Percentiles rank a stretch among this genome's conserved stretches.
These are phyloP conservation scores for Antheraea yamamai DNA, from an alignment of 2,888 invertebrate species.

Conservation along the genomic window DNA sequence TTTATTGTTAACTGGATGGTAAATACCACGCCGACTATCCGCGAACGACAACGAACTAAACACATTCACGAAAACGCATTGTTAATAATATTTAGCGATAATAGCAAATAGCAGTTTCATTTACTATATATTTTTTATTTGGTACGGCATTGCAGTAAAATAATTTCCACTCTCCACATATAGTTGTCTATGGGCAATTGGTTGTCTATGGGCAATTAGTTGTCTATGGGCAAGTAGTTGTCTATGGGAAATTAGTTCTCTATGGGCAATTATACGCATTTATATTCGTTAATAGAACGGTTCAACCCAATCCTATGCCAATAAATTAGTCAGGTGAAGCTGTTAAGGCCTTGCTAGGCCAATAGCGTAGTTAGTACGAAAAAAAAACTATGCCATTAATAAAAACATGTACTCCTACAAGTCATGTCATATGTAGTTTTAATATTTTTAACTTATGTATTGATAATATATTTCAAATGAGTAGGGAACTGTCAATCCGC, in stretches of 20 bases:
- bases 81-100: background rate
- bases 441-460: background rate
- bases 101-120: background rate
- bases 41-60: conserved; percentile 14
- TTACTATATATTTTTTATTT: background rate
- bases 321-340: background rate
- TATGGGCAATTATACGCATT: background rate
- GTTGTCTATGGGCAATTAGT: too few relatives aligned
- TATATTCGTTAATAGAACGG: background rate
- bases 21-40: background rate
- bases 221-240: too few relatives aligned
- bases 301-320: too few relatives aligned
- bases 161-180: background rate
- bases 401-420: background rate
- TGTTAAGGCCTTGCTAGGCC: background rate
- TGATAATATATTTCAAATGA: background rate
- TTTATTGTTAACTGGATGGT: background rate
- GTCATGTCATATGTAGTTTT: background rate
- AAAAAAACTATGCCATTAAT: background rate
- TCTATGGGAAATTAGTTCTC: too few relatives aligned
- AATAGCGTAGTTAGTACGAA: too few relatives aligned
- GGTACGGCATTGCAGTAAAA: background rate
- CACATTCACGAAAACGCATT: background rate
- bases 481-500: background rate
- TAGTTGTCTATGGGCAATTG: background rate